These are phyloP conservation scores for Mustela nigripes DNA, from an alignment of 2,113 vertebrate genomes.

Conservation along the genomic window DNA sequence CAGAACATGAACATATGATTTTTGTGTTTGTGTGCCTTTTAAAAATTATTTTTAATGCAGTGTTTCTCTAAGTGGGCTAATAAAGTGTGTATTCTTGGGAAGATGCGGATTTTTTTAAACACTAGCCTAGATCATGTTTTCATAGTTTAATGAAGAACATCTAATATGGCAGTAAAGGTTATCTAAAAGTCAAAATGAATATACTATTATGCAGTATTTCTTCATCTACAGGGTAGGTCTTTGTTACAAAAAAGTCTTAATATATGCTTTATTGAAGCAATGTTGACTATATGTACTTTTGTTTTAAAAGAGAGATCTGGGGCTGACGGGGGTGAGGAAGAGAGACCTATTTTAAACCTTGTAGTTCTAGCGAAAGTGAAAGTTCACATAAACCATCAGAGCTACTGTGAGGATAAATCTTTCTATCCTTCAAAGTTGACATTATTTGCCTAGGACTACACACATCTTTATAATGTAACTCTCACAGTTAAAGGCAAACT, in stretches of 20 bases:
- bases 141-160: constrained; percentile 4
- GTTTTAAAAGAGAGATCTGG: constrained; percentile 12
- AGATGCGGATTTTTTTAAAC: background rate
- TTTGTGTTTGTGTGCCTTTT: background rate
- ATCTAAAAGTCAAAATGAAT: constrained; percentile 46
- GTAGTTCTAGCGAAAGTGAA: background rate
- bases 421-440: background rate
- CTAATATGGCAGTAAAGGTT: background rate
- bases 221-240: background rate
- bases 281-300: background rate
- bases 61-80: constrained; percentile 35
- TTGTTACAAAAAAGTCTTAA: constrained; percentile 21
- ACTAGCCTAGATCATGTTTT: constrained; percentile 19
- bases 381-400: background rate
- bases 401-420: background rate
- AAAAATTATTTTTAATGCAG: background rate
- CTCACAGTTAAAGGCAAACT: background rate
- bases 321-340: background rate
- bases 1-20: background rate
- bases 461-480: background rate
- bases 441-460: background rate
- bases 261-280: constrained; percentile 13
- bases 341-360: constrained; percentile 34
- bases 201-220: background rate
- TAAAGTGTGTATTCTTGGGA: background rate